Base-by-base conservation (phyloP, 2,888 invertebrate genomes). In the Ichneumoninae sp. region DNA sequence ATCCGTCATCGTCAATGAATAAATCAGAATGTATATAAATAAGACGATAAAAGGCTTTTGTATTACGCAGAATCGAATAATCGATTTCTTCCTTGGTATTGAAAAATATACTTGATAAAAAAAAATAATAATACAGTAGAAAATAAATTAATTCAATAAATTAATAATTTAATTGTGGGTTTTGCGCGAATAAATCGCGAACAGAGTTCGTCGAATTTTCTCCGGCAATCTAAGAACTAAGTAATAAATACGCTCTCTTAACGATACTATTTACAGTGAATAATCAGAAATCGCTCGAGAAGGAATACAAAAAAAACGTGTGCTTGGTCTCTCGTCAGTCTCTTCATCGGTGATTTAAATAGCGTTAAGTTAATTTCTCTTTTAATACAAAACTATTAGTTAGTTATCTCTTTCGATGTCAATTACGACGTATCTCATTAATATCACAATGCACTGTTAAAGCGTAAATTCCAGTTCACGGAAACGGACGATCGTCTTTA, bases 1-100 rank as follows among this genome's bases (percentile, higher is more conserved):
- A 62, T 33, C 50, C 66, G 54, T 71, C 36, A 57, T 76, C 79
- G 68, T 80, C 65, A 44, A 75, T 75, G 26, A 79, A 71, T 70
- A 66, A 76, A 77, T 50, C 54, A 75, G 65, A 79, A 84, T 84
- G 84, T 82, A 82, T 76, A 84, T 82, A 82, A 62, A 84, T 75
- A 66, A 30, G 75, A 71, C 65, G 78, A 81, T 78, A 75, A 75
- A 81, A 19, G 52, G 79, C 68, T 77, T 33, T 62, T n/a, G 54
- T 84, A 50, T 76, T 44, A 36, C 44, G 79, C 75, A 36, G 66
- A 40, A 40, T 40, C 40, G 47, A 74, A 79, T 79, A 4, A 33
- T 30, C 30, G 70, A n/a, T 19, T 26, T 78, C 69, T 80, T 77
- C 60, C 60, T 75, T 44, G 3, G 26, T 16, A 40, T 36, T 70